phyloP scores from a whole-genome alignment of 2,888 invertebrate species.

The Leistus spinibarbis region DNA sequence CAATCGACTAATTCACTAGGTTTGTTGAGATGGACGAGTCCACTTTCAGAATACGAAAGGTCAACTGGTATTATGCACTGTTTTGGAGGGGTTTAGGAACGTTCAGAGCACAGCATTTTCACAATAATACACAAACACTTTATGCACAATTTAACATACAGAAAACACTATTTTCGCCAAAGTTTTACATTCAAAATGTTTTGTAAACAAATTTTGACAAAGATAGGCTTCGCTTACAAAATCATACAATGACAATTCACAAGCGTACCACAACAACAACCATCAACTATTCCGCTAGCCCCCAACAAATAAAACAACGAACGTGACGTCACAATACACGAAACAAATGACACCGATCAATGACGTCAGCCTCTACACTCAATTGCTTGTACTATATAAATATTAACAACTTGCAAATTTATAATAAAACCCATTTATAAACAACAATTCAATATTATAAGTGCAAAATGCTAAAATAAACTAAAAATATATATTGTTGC shows the following conservation, averaged over 20 bases:
- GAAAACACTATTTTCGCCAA: background rate
- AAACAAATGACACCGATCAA: too few relatives aligned
- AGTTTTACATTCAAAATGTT: constrained; percentile 5
- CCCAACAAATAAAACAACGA: background rate
- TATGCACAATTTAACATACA: constrained; percentile 6
- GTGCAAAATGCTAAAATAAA: too few relatives aligned
- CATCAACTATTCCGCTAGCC: too few relatives aligned
- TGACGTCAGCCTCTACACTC: too few relatives aligned
- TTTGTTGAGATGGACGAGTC: constrained; percentile 53
- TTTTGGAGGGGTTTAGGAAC: constrained; percentile 23
- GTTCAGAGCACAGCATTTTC: constrained; percentile 36
- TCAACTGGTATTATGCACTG: constrained; percentile 22
- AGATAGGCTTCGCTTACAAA: constrained; percentile 18
- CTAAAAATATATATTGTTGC: too few relatives aligned
- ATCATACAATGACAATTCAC: constrained; percentile 21
- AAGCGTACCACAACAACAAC: constrained; percentile 14
- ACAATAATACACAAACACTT: constrained; percentile 18
- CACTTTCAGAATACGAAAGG: constrained; percentile 48
- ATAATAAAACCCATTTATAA: too few relatives aligned
- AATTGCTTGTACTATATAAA: too few relatives aligned
- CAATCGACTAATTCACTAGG: constrained; percentile 44
- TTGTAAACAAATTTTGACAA: constrained; percentile 33
- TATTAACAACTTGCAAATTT: too few relatives aligned
- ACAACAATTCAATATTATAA: background rate
- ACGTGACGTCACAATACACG: background rate